Percentiles rank a stretch among this genome's conserved stretches.
phyloP scores from a whole-genome alignment of 2,113 vertebrate species.

The Sminthopsis crassicaudata region DNA sequence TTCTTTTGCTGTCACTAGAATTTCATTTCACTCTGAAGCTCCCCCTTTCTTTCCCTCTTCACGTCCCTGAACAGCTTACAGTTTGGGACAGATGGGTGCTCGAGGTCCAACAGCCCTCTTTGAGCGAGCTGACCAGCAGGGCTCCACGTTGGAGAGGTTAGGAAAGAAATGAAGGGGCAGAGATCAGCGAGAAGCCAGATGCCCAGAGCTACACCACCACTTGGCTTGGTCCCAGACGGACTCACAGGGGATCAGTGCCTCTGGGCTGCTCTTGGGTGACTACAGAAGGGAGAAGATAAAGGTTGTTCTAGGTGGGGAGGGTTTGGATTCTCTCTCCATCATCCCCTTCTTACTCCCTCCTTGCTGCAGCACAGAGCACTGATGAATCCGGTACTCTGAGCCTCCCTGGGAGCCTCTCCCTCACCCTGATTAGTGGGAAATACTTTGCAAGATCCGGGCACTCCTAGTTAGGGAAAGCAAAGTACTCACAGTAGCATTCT shows the following conservation, averaged over 20 bases:
- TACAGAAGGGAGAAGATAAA: not conserved
- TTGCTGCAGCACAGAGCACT: not conserved
- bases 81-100: not conserved
- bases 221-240: accelerated
- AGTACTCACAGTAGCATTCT: too few species aligned
- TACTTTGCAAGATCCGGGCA: not conserved
- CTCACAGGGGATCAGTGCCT: not conserved
- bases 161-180: conserved; percentile 38
- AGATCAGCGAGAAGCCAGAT: conserved; percentile 4
- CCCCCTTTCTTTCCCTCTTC: conserved; percentile 24
- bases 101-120: not conserved
- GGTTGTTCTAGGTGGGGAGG: not conserved
- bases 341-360: not conserved
- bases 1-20: conserved; percentile 44
- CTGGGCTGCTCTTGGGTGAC: not conserved
- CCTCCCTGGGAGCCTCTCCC: not conserved
- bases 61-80: conserved; percentile 6
- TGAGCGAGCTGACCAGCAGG: conserved; percentile 56
- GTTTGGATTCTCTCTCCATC: not conserved
- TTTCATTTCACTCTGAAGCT: conserved; percentile 42
- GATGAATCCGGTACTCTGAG: not conserved
- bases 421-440: not conserved
- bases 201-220: not conserved
- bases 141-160: conserved; percentile 6
- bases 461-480: not conserved